Evolutionary conservation across 2,113 vertebrate species (phyloP).

Genomic region (Oryzias javanicus): DNA sequence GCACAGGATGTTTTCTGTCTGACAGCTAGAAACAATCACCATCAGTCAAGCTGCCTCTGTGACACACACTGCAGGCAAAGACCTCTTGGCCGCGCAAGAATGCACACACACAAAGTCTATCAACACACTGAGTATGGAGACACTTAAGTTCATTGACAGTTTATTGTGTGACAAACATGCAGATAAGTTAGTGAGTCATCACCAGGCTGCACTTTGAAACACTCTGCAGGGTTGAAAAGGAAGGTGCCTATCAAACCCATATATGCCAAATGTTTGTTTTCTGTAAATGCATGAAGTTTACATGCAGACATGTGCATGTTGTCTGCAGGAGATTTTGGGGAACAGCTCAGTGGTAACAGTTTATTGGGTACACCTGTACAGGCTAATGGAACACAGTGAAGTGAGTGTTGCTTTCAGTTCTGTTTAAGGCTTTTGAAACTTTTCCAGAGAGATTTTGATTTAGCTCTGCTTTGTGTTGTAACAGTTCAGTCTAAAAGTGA

Average conservation of each 20-base stretch:
- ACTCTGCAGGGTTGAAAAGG: too few relatives aligned
- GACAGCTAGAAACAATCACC: slow-evolving; percentile 57
- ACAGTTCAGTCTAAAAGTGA: not conserved
- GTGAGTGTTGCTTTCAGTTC: not conserved
- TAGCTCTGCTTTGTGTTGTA: not conserved
- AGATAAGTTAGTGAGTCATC: not conserved
- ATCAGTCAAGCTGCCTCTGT: slow-evolving; percentile 30
- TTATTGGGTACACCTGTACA: slow-evolving; percentile 1
- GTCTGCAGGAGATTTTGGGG: slow-evolving; percentile 11
- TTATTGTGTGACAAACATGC: not conserved
- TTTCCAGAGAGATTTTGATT: not conserved
- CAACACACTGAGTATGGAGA: slow-evolving; percentile 3
- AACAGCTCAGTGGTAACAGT: slow-evolving; percentile 2
- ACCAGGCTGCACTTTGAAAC: not conserved
- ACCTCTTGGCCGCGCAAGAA: slow-evolving; percentile 2
- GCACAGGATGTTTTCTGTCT: slow-evolving; percentile 53
- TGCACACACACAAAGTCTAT: slow-evolving; percentile 7
- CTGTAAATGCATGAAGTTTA: slow-evolving; percentile 1
- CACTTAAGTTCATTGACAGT: not conserved
- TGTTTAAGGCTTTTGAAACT: not conserved
- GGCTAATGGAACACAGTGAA: not conserved
- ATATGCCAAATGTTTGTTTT: not conserved
- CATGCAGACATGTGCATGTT: slow-evolving; percentile 1
- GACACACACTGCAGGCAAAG: not conserved
- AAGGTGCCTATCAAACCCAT: too few relatives aligned